Evolutionary conservation across 2,797 vertebrate genomes (phyloP).

Genomic region (Glyptemys insculpta): DNA sequence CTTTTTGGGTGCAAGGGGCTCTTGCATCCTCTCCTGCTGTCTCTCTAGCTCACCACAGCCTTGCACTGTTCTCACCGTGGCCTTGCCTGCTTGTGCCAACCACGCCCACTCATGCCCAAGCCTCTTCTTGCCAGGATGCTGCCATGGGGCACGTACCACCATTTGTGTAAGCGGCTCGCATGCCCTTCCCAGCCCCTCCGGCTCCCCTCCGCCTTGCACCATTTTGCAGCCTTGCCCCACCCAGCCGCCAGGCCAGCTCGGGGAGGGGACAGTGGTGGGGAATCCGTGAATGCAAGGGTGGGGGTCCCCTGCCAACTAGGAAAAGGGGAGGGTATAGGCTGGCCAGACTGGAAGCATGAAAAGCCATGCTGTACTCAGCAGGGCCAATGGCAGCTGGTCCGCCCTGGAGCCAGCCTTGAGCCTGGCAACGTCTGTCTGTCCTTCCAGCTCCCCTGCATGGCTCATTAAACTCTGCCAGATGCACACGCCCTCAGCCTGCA

Average conservation of each 20-base stretch:
- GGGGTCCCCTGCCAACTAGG: neutral
- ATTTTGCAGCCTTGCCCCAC: neutral
- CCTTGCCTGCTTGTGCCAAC: neutral
- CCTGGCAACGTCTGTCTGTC: neutral
- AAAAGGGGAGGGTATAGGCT: neutral
- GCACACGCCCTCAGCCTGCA: neutral
- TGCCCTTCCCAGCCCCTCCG: neutral
- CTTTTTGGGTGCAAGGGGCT: neutral
- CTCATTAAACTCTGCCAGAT: neutral
- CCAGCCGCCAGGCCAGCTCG: neutral
- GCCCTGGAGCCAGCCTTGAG: no score
- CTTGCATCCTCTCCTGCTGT: neutral
- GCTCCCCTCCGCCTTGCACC: neutral
- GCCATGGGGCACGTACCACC: neutral
- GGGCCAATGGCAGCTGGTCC: neutral
- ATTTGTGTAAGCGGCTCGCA: neutral
- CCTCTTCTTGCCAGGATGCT: neutral
- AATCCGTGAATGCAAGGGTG: neutral
- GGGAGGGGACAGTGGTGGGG: neutral
- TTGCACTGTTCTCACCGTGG: neutral
- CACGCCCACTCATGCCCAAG: neutral
- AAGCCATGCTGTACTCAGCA: neutral
- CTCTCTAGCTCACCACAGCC: neutral
- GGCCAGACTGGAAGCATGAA: neutral
- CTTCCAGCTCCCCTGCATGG: neutral